phyloP scores from a whole-genome alignment of 2,113 vertebrate species.

The Nesogale talazaci region DNA sequence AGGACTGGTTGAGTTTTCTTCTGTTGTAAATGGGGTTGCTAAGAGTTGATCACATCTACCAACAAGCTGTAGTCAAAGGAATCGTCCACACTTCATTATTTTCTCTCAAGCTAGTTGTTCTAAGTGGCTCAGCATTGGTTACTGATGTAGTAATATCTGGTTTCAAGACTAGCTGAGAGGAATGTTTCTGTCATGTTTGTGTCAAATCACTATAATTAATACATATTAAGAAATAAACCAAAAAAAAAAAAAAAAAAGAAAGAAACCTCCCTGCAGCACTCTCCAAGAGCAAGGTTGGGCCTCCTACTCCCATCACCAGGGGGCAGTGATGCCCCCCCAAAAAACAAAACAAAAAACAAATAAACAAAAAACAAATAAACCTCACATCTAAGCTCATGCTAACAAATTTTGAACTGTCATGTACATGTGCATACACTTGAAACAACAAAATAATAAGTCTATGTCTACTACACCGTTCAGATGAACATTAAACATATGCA shows the following conservation, averaged over 20 bases:
- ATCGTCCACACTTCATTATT: background rate
- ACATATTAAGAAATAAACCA: slow-evolving; percentile 61
- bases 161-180: background rate
- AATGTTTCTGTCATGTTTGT: background rate
- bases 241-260: too few species aligned
- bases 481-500: slow-evolving; percentile 10
- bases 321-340: too few species aligned
- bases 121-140: background rate
- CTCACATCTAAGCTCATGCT: slow-evolving; percentile 45
- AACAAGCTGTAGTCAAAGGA: background rate
- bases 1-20: too few species aligned
- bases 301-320: too few species aligned
- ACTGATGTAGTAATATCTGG: background rate
- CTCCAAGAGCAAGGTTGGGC: too few species aligned
- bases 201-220: slow-evolving; percentile 4
- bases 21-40: too few species aligned
- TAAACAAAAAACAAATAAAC: too few species aligned
- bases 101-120: background rate
- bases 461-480: background rate
- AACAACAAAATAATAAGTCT: slow-evolving; percentile 34
- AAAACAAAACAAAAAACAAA: too few species aligned
- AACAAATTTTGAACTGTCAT: background rate
- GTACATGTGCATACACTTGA: background rate
- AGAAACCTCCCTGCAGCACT: too few species aligned
- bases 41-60: too few species aligned